Conservation (phyloP, 2,888 invertebrate genomes). For the Dusona sp. region DNA sequence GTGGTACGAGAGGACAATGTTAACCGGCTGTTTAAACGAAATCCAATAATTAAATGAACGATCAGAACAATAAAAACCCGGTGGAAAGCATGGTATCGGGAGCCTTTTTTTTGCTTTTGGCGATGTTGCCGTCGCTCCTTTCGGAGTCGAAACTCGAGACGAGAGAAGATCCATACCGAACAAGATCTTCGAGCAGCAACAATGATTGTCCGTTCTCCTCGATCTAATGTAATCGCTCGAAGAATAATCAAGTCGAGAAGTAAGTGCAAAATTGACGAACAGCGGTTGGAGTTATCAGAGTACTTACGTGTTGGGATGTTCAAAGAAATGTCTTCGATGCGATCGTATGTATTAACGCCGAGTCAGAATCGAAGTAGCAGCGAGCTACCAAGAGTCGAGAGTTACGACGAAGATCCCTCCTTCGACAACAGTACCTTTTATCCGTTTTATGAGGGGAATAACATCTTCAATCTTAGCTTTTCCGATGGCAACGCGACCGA, state of each 20-base stretch:
- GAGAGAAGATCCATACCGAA: background rate
- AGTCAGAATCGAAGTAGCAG: conserved; percentile 41
- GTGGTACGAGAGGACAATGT: background rate
- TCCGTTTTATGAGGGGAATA: conserved; percentile 70
- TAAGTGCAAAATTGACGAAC: background rate
- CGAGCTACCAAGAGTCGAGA: conserved; percentile 44
- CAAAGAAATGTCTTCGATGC: conserved; percentile 53
- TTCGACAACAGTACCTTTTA: conserved; percentile 69
- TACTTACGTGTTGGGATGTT: background rate
- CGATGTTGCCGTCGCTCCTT: background rate
- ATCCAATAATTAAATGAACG: background rate
- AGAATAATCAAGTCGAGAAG: background rate
- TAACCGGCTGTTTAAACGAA: background rate
- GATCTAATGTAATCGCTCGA: background rate
- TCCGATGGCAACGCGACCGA: conserved; percentile 75
- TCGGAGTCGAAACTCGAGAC: background rate
- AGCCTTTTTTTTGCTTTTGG: background rate
- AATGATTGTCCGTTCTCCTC: background rate
- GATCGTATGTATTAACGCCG: conserved; percentile 29
- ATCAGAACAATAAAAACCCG: background rate
- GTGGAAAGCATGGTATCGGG: background rate
- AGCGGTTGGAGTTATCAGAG: background rate
- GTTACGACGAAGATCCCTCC: conserved; percentile 54
- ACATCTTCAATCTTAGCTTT: conserved; percentile 66
- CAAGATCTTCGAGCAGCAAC: background rate